phyloP scores from a whole-genome alignment of 2,797 vertebrate species.

The Bovichtus diacanthus region DNA sequence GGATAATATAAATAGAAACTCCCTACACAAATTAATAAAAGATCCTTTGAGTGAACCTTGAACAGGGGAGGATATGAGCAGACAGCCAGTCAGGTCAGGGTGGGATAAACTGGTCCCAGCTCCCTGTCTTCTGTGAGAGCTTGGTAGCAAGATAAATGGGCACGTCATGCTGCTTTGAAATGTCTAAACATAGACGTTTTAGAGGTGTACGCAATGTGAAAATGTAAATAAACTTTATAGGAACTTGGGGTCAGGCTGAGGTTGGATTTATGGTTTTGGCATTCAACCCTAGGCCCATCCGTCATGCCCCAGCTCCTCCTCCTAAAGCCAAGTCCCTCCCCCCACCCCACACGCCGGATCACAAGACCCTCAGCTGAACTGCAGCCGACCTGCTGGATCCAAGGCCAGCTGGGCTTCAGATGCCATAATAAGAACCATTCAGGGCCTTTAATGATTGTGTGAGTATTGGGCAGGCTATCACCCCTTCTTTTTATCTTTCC shows the following conservation, averaged over 20 bases:
- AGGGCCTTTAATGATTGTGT: constrained; percentile 80
- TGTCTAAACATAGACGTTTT: constrained; percentile 85
- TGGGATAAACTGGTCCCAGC: constrained; percentile 70
- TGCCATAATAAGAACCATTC: constrained; percentile 91
- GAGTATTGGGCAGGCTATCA: constrained; percentile 54
- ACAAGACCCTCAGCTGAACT: constrained; percentile 94
- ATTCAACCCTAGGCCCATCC: constrained; percentile 87
- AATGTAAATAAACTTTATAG: constrained; percentile 92
- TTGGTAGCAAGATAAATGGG: constrained; percentile 70
- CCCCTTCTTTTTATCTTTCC: constrained; percentile 27
- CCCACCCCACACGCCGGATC: constrained; percentile 77
- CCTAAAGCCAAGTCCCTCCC: constrained; percentile 77
- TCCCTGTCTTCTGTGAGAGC: constrained; percentile 59
- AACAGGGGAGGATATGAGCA: constrained; percentile 59
- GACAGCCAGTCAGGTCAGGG: constrained; percentile 68
- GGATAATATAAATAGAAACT: constrained; percentile 76
- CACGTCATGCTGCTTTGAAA: constrained; percentile 74
- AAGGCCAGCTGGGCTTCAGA: constrained; percentile 92
- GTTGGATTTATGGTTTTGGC: constrained; percentile 90
- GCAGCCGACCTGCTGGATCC: constrained; percentile 90
- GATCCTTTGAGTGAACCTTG: constrained; percentile 71
- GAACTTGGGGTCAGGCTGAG: constrained; percentile 86
- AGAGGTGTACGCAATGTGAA: constrained; percentile 85
- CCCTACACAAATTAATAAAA: constrained; percentile 79
- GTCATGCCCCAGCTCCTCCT: constrained; percentile 82